Evolutionary conservation across 2,113 vertebrate genomes (phyloP), one percentile per base, ranked within the genome.

Genomic region (Limnothrissa miodon): DNA sequence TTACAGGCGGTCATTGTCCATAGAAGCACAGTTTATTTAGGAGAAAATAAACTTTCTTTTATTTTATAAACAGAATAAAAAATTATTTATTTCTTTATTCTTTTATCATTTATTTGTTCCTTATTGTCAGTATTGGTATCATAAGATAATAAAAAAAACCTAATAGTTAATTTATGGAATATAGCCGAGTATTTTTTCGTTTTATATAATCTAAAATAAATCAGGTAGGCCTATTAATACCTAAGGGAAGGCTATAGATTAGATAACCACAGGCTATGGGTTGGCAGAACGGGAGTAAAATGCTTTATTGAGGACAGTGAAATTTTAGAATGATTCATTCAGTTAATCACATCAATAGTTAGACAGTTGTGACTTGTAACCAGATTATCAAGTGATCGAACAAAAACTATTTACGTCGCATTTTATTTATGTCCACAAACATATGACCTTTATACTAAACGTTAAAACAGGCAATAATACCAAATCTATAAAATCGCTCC

Each of bases 341-440:
- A 36, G 1, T 74, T 74, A 74, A 74, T 74, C 11, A 74, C 29
- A 74, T 74, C 66, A 74, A 74, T 36, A 17, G 10, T 33, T 74
- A 36, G 66, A 36, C 66, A 74, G 66, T 42, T 42, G 42, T 48
- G 46, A 48, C 46, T 33, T 74, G 66, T 74, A 33, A 74, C 66
- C 66, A 74, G 15, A 74, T 74, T 74, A 74, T 74, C 66, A 29
- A 74, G 33, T 36, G 66, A 36, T 74, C 33, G 66, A 74, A 74
- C 66, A 36, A 74, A 74, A 74, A 74, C 25, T 74, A 74, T 74
- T 39, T 74, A 74, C 5, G 66, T 36, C 13, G 66, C 36, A 74
- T 74, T 74, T 74, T 74, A 74, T 74, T 74, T 74, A 74, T 15
- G 66, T 74, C 33, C 66, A 74, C 66, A 74, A 74, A 74, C 66